These are phyloP conservation scores for Philantomba maxwellii DNA, from an alignment of 2,113 vertebrate species.

Conservation along the genomic window DNA sequence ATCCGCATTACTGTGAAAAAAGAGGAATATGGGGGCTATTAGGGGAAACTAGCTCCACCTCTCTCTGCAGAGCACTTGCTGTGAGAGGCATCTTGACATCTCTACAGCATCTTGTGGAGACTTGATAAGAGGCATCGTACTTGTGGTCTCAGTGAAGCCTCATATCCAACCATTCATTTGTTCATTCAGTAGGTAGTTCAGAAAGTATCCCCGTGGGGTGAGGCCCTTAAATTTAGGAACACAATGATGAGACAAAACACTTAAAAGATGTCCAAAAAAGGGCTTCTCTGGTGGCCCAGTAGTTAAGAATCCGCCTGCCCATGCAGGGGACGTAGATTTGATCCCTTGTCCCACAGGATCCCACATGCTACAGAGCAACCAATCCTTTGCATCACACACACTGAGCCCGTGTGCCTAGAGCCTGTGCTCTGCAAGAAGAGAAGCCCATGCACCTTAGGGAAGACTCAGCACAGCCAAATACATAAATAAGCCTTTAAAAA, in stretches of 20 bases:
- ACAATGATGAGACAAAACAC: background rate
- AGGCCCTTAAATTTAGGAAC: background rate
- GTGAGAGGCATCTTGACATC: background rate
- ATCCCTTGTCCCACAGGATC: background rate
- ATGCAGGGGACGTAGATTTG: background rate
- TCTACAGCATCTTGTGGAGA: background rate
- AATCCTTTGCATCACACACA: background rate
- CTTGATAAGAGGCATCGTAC: background rate
- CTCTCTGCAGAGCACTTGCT: background rate
- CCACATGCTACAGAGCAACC: background rate
- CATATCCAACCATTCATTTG: background rate
- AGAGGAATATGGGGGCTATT: background rate
- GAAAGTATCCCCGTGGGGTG: background rate
- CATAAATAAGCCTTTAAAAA: background rate
- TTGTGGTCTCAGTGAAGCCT: background rate
- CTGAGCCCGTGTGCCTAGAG: background rate
- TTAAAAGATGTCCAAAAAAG: background rate
- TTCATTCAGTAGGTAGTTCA: background rate
- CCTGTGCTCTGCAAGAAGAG: background rate
- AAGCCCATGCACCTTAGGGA: background rate
- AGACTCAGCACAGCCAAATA: background rate
- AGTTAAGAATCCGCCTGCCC: background rate
- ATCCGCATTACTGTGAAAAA: background rate
- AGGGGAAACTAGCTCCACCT: background rate
- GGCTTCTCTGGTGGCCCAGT: background rate